Evolutionary conservation across 1,140 invertebrate species (phyloP), one percentile per base, ranked within the genome.

Genomic region (Trichomalopsis sarcophagae): DNA sequence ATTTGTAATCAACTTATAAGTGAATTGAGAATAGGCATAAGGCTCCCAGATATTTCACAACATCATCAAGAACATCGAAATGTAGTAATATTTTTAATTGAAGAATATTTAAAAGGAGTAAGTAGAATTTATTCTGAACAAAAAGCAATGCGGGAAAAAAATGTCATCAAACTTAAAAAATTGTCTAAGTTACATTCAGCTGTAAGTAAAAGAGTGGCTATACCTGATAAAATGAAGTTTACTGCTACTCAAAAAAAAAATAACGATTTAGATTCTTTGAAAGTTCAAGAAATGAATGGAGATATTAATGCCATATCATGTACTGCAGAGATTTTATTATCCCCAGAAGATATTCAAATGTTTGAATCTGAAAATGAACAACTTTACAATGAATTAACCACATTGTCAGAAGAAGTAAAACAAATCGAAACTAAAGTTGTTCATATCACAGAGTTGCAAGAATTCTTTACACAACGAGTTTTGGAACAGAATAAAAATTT

Each of bases 381-480:
- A 84, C 91, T 98, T 0, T 95, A 95, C 82, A 97, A 98, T 91
- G 97, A 99, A 89, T 93, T 99, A 33, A 98, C 97, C 91, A 97
- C 95, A 86, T 81, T 93, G 68, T 90, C 91, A 7, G 96, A 96
- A 88, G 95, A 97, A 92, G 97, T 99, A 0, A 96, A 95, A 90
- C 97, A 97, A 90, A 97, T 98, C 87, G 96, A 98, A 91, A 97
- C 96, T 87, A 98, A 99, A 94, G 98, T 99, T 2, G 95, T 98
- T 3, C 97, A 99, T 91, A 99, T 99, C 87, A 97, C 98, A 77
- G 96, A 98, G 91, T 94, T 99, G n/a, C 99, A 99, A 91, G 97
- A 99, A 92, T 96, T 98, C 86, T 99, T 99, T 89, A 97, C 98
- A 9, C 98, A 99, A 92, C 99, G 99, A 94, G 97, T 99, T n/a